Conservation (phyloP, 2,888 invertebrate genomes). For the Epicampocera succincta region DNA sequence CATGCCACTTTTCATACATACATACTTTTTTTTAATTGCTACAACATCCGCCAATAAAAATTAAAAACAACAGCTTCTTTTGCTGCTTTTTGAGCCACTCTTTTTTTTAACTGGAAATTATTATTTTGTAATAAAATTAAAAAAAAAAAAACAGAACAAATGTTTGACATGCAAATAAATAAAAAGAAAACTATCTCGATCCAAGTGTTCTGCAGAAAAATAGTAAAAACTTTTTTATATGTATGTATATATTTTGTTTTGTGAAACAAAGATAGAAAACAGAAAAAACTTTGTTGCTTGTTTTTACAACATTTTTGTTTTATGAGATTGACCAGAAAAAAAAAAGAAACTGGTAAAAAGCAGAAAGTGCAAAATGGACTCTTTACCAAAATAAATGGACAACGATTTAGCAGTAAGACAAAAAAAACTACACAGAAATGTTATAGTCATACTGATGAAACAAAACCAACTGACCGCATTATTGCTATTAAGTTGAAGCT, state of each 20-base stretch:
- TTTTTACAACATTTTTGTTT: conserved; percentile 21
- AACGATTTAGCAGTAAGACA: conserved; percentile 42
- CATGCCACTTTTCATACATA: neutral
- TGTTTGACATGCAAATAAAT: conserved; percentile 4
- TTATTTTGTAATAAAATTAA: conserved; percentile 23
- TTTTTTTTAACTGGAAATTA: conserved; percentile 51
- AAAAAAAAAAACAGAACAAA: conserved; percentile 11
- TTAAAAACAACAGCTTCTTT: neutral
- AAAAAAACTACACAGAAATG: conserved; percentile 1
- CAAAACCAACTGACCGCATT: conserved; percentile 16
- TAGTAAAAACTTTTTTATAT: conserved; percentile 18
- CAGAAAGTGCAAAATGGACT: neutral
- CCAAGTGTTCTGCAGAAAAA: conserved; percentile 26
- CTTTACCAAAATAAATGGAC: conserved; percentile 17
- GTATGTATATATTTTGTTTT: conserved; percentile 10
- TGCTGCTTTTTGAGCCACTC: neutral
- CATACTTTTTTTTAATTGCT: neutral
- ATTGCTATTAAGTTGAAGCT: conserved; percentile 7
- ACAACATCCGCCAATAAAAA: conserved; percentile 42
- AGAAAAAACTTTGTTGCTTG: conserved; percentile 11
- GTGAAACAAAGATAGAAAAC: conserved; percentile 2
- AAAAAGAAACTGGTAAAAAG: conserved; percentile 19
- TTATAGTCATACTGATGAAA: conserved; percentile 34
- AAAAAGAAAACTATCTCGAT: neutral
- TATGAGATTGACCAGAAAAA: conserved; percentile 19